A percentile compares a stretch with the other conserved stretches of the same genome.
Conservation (phyloP, 2,113 vertebrate genomes). For the Ictalurus punctatus region DNA sequence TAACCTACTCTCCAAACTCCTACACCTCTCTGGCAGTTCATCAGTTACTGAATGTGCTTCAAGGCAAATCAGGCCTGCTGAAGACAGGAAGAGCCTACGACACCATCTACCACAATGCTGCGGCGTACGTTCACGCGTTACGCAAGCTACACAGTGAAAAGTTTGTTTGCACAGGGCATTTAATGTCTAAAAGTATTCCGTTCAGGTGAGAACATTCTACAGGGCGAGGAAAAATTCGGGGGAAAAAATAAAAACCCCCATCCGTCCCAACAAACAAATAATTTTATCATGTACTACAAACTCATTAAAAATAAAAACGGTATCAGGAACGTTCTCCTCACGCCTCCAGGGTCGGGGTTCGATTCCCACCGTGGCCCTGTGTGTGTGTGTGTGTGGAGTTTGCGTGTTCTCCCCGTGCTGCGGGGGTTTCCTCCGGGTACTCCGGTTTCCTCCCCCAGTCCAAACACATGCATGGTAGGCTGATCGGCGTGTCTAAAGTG, state of each 20-base stretch:
- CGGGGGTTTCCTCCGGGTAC: too few relatives aligned
- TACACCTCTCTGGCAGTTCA: conserved; percentile 12
- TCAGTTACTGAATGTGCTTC: conserved; percentile 30
- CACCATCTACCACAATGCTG: conserved; percentile 13
- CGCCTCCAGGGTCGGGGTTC: too few relatives aligned
- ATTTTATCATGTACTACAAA: background rate
- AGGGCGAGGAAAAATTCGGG: background rate
- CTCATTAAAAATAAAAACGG: background rate
- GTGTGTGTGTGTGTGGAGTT: too few relatives aligned
- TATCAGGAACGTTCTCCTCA: conserved; percentile 3
- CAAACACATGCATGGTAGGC: too few relatives aligned
- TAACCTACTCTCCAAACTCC: conserved; percentile 38
- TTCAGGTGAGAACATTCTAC: background rate
- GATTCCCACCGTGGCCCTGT: too few relatives aligned
- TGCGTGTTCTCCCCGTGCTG: too few relatives aligned
- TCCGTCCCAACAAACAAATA: background rate
- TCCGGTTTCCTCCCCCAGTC: too few relatives aligned
- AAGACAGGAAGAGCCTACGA: conserved; percentile 16
- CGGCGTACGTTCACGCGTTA: background rate
- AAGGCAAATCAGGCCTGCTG: conserved; percentile 21
- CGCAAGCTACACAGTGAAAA: conserved; percentile 7
- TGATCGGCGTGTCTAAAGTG: too few relatives aligned
- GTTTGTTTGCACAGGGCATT: background rate
- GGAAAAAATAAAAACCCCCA: background rate
- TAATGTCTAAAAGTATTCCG: background rate